These are phyloP conservation scores for Brenthis daphne DNA, from an alignment of 2,888 invertebrate species.

Conservation along the genomic window DNA sequence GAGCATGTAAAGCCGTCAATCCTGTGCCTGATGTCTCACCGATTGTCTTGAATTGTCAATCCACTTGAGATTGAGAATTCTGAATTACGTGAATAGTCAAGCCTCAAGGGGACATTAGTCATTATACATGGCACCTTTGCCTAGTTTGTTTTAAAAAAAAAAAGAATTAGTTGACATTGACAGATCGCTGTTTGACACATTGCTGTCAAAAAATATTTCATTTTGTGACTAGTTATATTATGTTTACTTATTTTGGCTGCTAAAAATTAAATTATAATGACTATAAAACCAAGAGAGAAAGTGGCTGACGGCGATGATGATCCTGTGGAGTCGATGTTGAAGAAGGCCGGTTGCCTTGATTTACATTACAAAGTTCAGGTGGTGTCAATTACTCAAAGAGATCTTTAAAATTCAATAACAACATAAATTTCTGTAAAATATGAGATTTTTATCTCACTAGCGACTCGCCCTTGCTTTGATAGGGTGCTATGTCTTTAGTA, in stretches of 20 bases:
- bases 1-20: too few species aligned
- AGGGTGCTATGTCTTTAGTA: too few species aligned
- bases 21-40: too few species aligned
- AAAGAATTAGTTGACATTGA: conserved; percentile 1
- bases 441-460: too few species aligned
- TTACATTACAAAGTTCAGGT: conserved; percentile 95
- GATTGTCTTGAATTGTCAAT: too few species aligned
- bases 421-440: too few species aligned
- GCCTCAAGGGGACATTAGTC: too few species aligned
- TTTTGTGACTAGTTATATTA: background rate
- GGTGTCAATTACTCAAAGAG: background rate
- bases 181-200: background rate
- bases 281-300: conserved; percentile 63
- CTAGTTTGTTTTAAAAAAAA: background rate
- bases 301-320: conserved; percentile 85
- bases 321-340: conserved; percentile 93
- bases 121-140: too few species aligned
- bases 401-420: too few species aligned
- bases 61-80: too few species aligned
- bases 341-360: conserved; percentile 94
- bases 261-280: conserved; percentile 54
- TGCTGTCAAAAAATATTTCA: conserved; percentile 2
- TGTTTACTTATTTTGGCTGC: conserved; percentile 3
- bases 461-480: too few species aligned
- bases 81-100: background rate